Percentiles rank a stretch among this genome's conserved stretches.
Evolutionary conservation across 2,888 invertebrate species (phyloP).

Genomic region (Agrochola circellaris): DNA sequence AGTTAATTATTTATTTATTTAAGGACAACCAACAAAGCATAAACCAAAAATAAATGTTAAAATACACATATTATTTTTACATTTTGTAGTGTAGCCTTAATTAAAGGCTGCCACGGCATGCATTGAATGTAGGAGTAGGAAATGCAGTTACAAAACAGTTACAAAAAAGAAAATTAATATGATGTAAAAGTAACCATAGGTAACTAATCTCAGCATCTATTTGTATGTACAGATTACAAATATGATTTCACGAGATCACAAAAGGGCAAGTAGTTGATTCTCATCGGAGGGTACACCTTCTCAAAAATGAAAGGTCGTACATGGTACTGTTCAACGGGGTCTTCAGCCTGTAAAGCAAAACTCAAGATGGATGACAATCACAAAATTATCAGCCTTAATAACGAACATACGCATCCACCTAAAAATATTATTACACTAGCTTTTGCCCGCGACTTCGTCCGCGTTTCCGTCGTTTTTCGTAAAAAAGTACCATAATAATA

Average conservation of each 20-base stretch:
- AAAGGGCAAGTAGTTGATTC: conserved; percentile 63
- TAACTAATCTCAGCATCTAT: conserved; percentile 2
- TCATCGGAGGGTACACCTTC: conserved; percentile 72
- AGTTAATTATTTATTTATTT: too few species aligned
- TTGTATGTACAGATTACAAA: conserved; percentile 21
- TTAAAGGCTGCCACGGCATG: too few species aligned
- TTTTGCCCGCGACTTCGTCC: too few species aligned
- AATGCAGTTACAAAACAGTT: too few species aligned
- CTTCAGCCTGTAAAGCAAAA: conserved; percentile 52
- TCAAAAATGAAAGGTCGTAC: conserved; percentile 19
- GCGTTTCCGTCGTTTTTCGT: too few species aligned
- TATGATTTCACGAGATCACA: conserved; percentile 49
- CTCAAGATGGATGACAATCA: conserved; percentile 38
- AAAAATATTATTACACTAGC: conserved; percentile 1
- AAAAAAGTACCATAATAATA: too few species aligned
- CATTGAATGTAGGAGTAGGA: too few species aligned
- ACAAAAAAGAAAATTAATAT: too few species aligned
- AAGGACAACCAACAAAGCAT: too few species aligned
- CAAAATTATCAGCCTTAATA: conserved; percentile 25
- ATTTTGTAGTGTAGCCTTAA: too few species aligned
- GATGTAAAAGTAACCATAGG: neutral
- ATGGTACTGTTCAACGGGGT: conserved; percentile 65
- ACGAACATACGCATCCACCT: conserved; percentile 50
- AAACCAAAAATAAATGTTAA: too few species aligned
- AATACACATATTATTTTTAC: too few species aligned